Base-by-base conservation (phyloP, 1,140 invertebrate genomes). In the Calycopis cecrops region DNA sequence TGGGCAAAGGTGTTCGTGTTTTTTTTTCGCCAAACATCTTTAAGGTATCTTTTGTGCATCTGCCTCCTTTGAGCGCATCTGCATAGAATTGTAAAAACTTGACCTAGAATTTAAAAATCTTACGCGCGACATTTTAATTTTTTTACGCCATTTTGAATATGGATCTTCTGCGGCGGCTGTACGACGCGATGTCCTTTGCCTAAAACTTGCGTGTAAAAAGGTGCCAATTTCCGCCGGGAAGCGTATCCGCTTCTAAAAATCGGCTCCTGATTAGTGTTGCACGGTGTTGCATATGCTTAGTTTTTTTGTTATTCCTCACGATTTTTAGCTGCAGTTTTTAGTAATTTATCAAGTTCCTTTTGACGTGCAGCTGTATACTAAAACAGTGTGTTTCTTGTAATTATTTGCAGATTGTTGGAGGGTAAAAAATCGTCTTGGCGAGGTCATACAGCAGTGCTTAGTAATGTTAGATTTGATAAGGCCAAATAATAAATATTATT, bases 71-170 rank as follows among this genome's bases (percentile, higher is more conserved):
- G 73, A 75, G 65, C 67, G 52, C 52, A 47, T 52, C 80, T 86
- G 80, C 83, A 86, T 86, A 86, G 74, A 79, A 85, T 76, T 80
- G 75, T 75, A 86, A 86, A 86, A 86, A 86, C 53, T 72, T 84
- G 76, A 86, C 83, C 83, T 81, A 86, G 69, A 76, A 71, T 61
- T 54, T 83, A 69, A 76, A 78, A 83, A 76, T 44, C 21, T 28
- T 28, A 28, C 21, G 21, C 21, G 21, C 6, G 21, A 67, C 73
- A 65, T 65, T 65, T 42, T 57, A 38, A 33, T 57, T 49, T 63
- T 76, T 78, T 73, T 54, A 28, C n/a, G 21, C 21, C 35, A 40
- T 40, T 12, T 55, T 48, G 57, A 58, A 59, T 55, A 57, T 55
- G 51, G 44, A 17, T 42, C 40, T 8, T 14, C 12, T 37, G 9